Evolutionary conservation across 2,113 vertebrate genomes (phyloP).

Genomic region (Callipepla californica): DNA sequence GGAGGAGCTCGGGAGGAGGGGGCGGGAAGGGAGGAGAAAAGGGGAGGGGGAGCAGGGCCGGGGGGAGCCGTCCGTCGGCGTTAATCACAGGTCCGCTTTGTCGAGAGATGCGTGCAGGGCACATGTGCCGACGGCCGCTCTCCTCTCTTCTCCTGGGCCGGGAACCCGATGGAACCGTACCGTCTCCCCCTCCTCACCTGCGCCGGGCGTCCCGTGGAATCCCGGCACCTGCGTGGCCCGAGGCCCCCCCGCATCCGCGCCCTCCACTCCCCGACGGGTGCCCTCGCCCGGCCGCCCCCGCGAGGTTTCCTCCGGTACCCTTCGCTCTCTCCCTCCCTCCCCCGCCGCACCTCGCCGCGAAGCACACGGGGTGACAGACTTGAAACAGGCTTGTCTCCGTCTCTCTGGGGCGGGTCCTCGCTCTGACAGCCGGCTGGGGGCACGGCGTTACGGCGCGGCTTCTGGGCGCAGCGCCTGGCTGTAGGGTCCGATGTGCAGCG

Average conservation of each 20-base stretch:
- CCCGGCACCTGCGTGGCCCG: not conserved
- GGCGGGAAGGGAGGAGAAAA: not conserved
- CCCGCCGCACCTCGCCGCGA: not conserved
- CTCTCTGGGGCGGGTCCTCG: not conserved
- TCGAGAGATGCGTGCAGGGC: not conserved
- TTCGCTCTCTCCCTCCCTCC: not conserved
- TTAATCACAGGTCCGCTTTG: not conserved
- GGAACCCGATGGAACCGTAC: too few relatives aligned
- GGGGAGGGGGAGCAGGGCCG: not conserved
- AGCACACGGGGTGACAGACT: accelerated
- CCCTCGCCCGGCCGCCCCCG: too few relatives aligned
- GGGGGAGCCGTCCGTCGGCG: not conserved
- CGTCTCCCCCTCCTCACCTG: too few relatives aligned
- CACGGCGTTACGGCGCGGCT: not conserved
- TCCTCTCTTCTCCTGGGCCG: too few relatives aligned
- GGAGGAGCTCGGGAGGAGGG: not conserved
- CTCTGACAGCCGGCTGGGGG: not conserved
- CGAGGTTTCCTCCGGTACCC: not conserved
- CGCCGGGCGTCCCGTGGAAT: too few relatives aligned
- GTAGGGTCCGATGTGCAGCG: not conserved
- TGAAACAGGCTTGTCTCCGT: not conserved
- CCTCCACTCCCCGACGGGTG: too few relatives aligned
- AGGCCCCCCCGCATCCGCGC: not conserved
- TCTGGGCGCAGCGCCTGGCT: not conserved
- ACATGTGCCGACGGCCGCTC: too few relatives aligned